phyloP scores from a whole-genome alignment of 2,113 vertebrate species.

The Tichodroma muraria region DNA sequence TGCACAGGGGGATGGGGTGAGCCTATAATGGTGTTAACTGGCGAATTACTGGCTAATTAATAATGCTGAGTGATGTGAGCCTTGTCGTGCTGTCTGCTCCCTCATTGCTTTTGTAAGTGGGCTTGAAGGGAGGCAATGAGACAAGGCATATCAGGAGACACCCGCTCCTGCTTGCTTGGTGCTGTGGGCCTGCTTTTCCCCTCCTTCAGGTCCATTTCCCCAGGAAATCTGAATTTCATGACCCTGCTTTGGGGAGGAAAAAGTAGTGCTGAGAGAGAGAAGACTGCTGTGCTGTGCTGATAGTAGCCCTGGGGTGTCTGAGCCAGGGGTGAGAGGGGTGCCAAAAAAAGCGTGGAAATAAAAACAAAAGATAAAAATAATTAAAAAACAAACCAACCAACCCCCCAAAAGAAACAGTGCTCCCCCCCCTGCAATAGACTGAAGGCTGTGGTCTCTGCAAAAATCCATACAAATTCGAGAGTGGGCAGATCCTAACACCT shows the following conservation, averaged over 20 bases:
- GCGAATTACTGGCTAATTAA: conserved; percentile 45
- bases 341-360: background rate
- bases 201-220: background rate
- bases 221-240: background rate
- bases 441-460: background rate
- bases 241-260: background rate
- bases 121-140: conserved; percentile 60
- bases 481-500: rapidly evolving
- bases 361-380: background rate
- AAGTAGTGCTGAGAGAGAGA: background rate
- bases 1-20: background rate
- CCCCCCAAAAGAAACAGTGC: rapidly evolving
- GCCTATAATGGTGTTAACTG: background rate
- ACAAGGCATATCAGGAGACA: background rate
- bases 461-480: background rate
- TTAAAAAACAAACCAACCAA: rapidly evolving
- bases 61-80: conserved; percentile 15
- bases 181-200: background rate
- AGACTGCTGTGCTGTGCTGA: background rate
- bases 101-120: conserved; percentile 63
- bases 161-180: background rate
- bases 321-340: background rate
- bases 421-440: background rate
- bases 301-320: background rate
- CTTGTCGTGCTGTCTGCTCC: conserved; percentile 54